Evolutionary conservation across 2,888 invertebrate species (phyloP), one percentile per base, ranked within the genome.

Genomic region (Acanthoscelides obtectus): DNA sequence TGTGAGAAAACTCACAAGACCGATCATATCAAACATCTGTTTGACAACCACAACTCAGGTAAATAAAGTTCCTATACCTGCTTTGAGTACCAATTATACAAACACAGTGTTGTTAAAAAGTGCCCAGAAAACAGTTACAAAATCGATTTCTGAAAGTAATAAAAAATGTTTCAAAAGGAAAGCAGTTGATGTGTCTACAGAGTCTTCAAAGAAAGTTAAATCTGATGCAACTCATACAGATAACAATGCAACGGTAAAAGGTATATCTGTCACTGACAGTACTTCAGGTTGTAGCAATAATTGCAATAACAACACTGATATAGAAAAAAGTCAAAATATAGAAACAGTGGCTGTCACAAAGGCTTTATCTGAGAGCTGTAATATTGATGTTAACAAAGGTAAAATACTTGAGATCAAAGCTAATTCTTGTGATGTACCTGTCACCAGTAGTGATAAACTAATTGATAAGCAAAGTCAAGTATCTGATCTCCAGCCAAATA

Each of bases 1-100:
- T 22, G 71, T 72, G n/a, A 71, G 74, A 63, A 25, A 25, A 71
- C 74, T 72, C 71, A 21, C 8, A 63, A 66, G 19, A 22, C 22
- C 22, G 25, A 76, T 79, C 67, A 73, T 66, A 73, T 76, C 79
- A 5, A 81, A 81, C 73, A 75, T 75, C n/a, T 82, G 80, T 69
- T 70, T 82, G 20, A 85, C 85, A 1, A 79, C 77, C 75, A 84
- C 85, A 1, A 84, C 84, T 2, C 85, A 84, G 75, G 80, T 84
- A 5, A 86, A 85, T 79, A 86, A 85, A 79, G 82, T 86, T 22
- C 86, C 86, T 8, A 86, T 86, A 70, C 85, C 86, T 4, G 84
- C 85, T 0, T 77, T 85, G 68, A 81, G 83, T 6, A 83, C 84
- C 19, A 77, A 77, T 25, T 83, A 83, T 77, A 80, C 79, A 20